Evolutionary conservation across 2,888 invertebrate genomes (phyloP).

Genomic region (Chrysina gloriosa): DNA sequence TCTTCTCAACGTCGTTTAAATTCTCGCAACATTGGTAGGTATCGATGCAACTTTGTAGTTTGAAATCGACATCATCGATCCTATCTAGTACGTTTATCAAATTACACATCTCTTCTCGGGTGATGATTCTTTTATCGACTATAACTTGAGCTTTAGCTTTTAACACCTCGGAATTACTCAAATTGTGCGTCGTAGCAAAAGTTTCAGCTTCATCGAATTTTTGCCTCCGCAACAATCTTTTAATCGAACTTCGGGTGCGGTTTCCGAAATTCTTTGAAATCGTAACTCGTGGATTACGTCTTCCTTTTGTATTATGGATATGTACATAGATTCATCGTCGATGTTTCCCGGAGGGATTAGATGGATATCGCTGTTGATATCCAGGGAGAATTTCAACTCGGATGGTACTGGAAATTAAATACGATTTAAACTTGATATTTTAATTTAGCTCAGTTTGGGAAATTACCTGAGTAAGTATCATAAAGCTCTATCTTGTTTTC

Average conservation of each 20-base stretch:
- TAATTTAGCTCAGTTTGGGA: neutral
- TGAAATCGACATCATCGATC: slow-evolving; percentile 64
- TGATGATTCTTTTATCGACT: slow-evolving; percentile 54
- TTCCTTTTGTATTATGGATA: slow-evolving; percentile 51
- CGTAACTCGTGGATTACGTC: slow-evolving; percentile 53
- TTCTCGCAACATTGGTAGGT: slow-evolving; percentile 44
- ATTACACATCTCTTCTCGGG: slow-evolving; percentile 58
- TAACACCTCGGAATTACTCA: slow-evolving; percentile 62
- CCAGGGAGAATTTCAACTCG: slow-evolving; percentile 55
- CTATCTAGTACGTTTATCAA: slow-evolving; percentile 63
- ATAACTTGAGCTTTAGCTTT: slow-evolving; percentile 64
- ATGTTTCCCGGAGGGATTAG: slow-evolving; percentile 52
- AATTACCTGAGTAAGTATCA: slow-evolving; percentile 44
- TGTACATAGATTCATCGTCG: slow-evolving; percentile 55
- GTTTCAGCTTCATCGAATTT: slow-evolving; percentile 66
- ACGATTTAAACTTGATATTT: neutral
- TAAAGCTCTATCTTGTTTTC: slow-evolving; percentile 42
- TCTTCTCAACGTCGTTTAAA: slow-evolving; percentile 50
- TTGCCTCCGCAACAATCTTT: slow-evolving; percentile 63
- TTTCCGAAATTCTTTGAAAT: slow-evolving; percentile 61
- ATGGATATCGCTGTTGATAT: slow-evolving; percentile 50
- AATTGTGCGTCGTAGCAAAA: slow-evolving; percentile 64
- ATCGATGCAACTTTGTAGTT: slow-evolving; percentile 63
- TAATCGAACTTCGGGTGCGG: slow-evolving; percentile 65
- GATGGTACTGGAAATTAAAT: slow-evolving; percentile 39